Evolutionary conservation across 2,113 vertebrate species (phyloP), one percentile per base, ranked within the genome.

Genomic region (Cyprinodon tularosa): DNA sequence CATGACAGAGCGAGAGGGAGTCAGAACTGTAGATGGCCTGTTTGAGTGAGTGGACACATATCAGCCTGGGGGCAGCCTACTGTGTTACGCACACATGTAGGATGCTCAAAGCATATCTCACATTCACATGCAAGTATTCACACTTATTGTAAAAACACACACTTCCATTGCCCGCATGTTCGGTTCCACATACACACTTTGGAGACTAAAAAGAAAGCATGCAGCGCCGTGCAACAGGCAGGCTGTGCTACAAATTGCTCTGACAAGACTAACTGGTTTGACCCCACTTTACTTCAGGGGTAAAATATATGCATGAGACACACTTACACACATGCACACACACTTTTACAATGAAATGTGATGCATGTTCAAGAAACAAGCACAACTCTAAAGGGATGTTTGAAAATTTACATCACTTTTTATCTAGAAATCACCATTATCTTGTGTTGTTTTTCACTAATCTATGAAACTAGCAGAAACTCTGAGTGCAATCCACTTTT

Each of bases 221-320:
- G 59, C 59, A 84, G 83, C 84, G 84, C 72, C 86, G 87, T 90
- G 86, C 90, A 90, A 91, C 86, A 15, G 22, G 8, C 75, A 74
- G 84, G 89, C 86, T 79, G 13, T 59, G 78, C 86, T 88, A 83
- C 85, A 84, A 85, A 88, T 62, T 84, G 77, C 86, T 37, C 80
- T 84, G 87, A 90, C 88, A 88, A 91, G 84, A 86, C 89, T 90
- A 90, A 93, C 90, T 85, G 82, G 87, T 89, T 88, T 90, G 88
- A 91, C 87, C 87, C 85, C 45, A 17, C 82, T 82, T 85, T 85
- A 87, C 88, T 87, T 82, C 12, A 71, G 88, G 80, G 85, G 71
- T 81, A 83, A 86, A 73, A 87, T 77, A 88, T 78, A 89, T 84
- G 77, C 40, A 40, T 53, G 63, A 83, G 37, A 13, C 63, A 1